A percentile compares a stretch with the other conserved stretches of the same genome.
Evolutionary conservation across 2,113 vertebrate species (phyloP).

Genomic region (Casuarius casuarius): DNA sequence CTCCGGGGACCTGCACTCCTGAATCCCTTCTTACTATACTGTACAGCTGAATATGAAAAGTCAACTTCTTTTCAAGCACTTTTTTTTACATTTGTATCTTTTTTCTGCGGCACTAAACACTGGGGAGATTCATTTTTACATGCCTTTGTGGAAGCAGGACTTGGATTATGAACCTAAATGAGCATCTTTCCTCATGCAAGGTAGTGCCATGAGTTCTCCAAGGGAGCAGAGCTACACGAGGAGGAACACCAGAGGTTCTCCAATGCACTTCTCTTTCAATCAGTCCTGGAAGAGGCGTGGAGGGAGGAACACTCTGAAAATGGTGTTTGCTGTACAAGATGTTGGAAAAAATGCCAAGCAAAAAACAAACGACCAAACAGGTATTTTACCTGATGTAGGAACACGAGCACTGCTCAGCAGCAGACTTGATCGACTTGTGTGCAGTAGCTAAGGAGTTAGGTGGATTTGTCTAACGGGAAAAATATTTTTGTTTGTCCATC

Average conservation of each 20-base stretch:
- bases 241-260: constrained; percentile 21
- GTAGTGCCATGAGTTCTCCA: constrained; percentile 51
- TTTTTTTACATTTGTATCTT: constrained; percentile 68
- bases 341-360: constrained; percentile 61
- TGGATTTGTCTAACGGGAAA: constrained; percentile 58
- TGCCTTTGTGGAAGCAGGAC: constrained; percentile 76
- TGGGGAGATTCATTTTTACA: constrained; percentile 74
- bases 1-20: constrained; percentile 21
- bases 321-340: constrained; percentile 52
- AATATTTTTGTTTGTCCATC: constrained; percentile 56
- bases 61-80: constrained; percentile 72
- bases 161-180: constrained; percentile 62
- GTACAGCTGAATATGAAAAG: background rate
- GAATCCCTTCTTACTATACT: constrained; percentile 32
- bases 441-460: constrained; percentile 60
- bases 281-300: background rate
- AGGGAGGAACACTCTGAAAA: constrained; percentile 1
- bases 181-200: constrained; percentile 26
- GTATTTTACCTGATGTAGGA: constrained; percentile 61
- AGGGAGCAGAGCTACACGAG: background rate
- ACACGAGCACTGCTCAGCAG: constrained; percentile 20
- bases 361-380: constrained; percentile 46
- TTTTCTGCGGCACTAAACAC: constrained; percentile 62
- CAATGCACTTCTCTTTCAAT: constrained; percentile 12
- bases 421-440: constrained; percentile 43